A percentile compares a stretch with the other conserved stretches of the same genome.
Conservation (phyloP, 2,888 invertebrate genomes). For the Harpagoxenus sublaevis region DNA sequence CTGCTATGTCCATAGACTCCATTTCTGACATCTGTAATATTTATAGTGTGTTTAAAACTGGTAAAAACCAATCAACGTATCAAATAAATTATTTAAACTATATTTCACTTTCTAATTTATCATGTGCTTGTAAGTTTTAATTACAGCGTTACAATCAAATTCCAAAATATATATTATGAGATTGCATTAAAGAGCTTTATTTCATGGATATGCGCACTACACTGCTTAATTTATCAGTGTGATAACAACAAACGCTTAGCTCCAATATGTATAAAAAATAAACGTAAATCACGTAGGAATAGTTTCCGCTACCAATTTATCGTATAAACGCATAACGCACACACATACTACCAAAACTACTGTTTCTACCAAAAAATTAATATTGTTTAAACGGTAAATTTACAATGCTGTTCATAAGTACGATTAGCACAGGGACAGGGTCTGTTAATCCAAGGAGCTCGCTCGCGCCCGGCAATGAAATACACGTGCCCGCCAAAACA, state of each 20-base stretch:
- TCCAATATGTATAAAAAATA: no score
- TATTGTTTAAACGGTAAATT: conserved; percentile 55
- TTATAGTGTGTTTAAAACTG: neutral
- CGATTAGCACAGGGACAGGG: neutral
- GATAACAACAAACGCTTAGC: no score
- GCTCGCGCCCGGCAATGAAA: conserved; percentile 57
- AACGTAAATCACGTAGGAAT: no score
- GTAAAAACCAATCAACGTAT: neutral
- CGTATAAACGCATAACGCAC: neutral
- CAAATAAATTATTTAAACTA: neutral
- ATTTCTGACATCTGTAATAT: conserved; percentile 84
- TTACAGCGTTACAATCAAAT: neutral
- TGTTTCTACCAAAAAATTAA: neutral
- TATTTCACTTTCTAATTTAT: neutral
- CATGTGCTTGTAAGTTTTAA: neutral
- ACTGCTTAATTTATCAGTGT: no score
- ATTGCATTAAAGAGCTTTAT: no score
- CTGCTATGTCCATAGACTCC: conserved; percentile 88
- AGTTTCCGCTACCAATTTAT: neutral
- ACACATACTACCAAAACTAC: neutral
- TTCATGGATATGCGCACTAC: no score
- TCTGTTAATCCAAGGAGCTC: neutral
- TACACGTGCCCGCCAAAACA: conserved; percentile 85
- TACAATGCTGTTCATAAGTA: conserved; percentile 78
- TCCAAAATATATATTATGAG: neutral